Base-by-base conservation (phyloP, 2,888 invertebrate species). In the Protodeltote pygarga region DNA sequence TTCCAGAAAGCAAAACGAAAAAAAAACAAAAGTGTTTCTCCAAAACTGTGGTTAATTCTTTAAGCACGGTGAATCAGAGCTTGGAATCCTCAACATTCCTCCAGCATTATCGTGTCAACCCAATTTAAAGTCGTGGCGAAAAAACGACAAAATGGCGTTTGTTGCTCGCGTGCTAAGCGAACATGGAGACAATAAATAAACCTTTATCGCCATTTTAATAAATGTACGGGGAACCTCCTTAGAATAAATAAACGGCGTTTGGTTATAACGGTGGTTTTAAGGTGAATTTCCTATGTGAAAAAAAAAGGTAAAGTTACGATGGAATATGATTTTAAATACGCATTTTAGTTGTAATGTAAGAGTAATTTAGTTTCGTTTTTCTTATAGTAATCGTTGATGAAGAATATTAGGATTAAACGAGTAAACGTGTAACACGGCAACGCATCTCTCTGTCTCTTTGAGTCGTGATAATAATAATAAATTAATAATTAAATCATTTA, bases 141-240 rank as follows among this genome's bases (percentile, higher is more conserved):
- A 60, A 62, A 65, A 57, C 45, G 47, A 60, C 64, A 48, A 55
- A 60, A 61, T 39, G 47, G 57, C 64, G 68, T 58, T 65, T 63
- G 57, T 39, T 74, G 79, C 73, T 89, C 73, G 89, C 90, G 89
- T 90, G 89, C 77, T 79, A 76, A 74, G 75, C 76, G 66, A 81
- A 81, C 81, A 79, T 71, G 65, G 73, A 80, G 82, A 89, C 87
- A 85, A 90, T 90, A 90, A 90, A 90, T 89, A 88, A 82, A 65
- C 77, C 80, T 85, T 88, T 89, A 90, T 90, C 89, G 82, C 89
- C 79, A 86, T 89, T 89, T 87, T 89, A 89, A 89, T 89, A 89
- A 88, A 90, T 87, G 85, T 83, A 77, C 81, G 71, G 73, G 81
- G 81, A 83, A 85, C 81, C 85, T 81, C 71, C 76, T 74, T 75